Percentiles rank a stretch among this genome's conserved stretches.
phyloP scores from a whole-genome alignment of 2,888 invertebrate species.

The Philhelius pedissequus region DNA sequence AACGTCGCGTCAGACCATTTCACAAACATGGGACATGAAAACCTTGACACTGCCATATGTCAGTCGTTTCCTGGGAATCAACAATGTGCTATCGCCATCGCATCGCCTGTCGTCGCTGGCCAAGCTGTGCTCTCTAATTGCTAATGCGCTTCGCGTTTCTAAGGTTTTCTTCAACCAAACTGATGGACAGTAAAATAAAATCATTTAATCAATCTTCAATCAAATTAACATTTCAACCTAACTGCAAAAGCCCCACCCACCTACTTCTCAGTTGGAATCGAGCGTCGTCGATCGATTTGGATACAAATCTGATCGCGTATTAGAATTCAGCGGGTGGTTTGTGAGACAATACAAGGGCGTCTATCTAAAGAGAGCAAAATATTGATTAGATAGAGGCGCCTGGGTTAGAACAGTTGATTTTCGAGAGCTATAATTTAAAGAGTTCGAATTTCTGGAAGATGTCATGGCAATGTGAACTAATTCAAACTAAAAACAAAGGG shows the following conservation, averaged over 20 bases:
- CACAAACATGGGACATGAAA: background rate
- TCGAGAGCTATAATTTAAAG: fast-evolving
- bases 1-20: no score
- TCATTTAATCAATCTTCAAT: constrained; percentile 66
- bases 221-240: constrained; percentile 60
- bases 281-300: constrained; percentile 39
- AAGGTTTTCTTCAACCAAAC: constrained; percentile 34
- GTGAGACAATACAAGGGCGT: background rate
- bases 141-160: constrained; percentile 49
- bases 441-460: background rate
- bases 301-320: constrained; percentile 55
- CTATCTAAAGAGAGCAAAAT: background rate
- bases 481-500: no score
- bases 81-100: constrained; percentile 13
- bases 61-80: constrained; percentile 62
- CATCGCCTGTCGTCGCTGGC: background rate
- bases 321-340: constrained; percentile 50
- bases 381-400: background rate
- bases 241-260: constrained; percentile 64
- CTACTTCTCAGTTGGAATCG: constrained; percentile 43
- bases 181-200: constrained; percentile 51
- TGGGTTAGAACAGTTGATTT: background rate
- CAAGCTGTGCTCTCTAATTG: constrained; percentile 22
- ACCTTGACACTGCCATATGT: constrained; percentile 63
- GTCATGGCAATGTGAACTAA: no score